A percentile compares a stretch with the other conserved stretches of the same genome.
Evolutionary conservation across 2,797 vertebrate species (phyloP).

Genomic region (Pantherophis vulpinus): DNA sequence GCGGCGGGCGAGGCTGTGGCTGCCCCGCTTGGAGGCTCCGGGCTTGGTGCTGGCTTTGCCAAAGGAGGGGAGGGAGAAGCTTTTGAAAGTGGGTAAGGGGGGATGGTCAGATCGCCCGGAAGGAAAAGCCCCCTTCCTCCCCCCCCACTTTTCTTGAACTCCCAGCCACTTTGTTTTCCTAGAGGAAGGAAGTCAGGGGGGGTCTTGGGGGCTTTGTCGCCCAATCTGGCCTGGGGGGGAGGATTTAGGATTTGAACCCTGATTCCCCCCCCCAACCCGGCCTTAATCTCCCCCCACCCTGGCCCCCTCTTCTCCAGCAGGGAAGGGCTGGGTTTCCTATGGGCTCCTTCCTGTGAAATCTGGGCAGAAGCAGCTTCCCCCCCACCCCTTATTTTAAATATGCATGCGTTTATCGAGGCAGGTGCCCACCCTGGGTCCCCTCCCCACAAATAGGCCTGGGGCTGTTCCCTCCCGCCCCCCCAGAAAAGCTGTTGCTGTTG

Average conservation of each 20-base stretch:
- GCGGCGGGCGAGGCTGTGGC: not conserved
- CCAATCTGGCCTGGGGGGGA: not conserved
- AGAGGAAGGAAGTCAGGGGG: no score
- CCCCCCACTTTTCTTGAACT: not conserved
- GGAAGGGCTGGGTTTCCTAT: not conserved
- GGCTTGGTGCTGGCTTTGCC: not conserved
- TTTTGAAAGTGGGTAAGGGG: not conserved
- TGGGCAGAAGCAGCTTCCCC: not conserved
- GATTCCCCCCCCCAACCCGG: no score
- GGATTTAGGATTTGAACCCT: not conserved
- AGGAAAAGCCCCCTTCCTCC: not conserved
- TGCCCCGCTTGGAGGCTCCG: not conserved
- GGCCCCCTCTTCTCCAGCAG: not conserved
- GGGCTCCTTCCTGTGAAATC: not conserved
- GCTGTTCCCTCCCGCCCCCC: no score
- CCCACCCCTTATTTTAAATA: accelerated
- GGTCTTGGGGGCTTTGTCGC: no score
- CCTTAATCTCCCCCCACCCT: not conserved
- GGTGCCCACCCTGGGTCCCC: not conserved
- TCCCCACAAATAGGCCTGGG: not conserved
- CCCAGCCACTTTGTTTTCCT: no score
- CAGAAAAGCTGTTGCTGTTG: no score
- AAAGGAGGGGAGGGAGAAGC: no score
- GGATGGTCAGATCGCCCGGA: not conserved
- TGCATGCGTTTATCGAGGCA: not conserved